A percentile compares a stretch with the other conserved stretches of the same genome.
These are phyloP conservation scores for Thereuonema tuberculata DNA, from an alignment of 1,140 invertebrate genomes.

Conservation along the genomic window DNA sequence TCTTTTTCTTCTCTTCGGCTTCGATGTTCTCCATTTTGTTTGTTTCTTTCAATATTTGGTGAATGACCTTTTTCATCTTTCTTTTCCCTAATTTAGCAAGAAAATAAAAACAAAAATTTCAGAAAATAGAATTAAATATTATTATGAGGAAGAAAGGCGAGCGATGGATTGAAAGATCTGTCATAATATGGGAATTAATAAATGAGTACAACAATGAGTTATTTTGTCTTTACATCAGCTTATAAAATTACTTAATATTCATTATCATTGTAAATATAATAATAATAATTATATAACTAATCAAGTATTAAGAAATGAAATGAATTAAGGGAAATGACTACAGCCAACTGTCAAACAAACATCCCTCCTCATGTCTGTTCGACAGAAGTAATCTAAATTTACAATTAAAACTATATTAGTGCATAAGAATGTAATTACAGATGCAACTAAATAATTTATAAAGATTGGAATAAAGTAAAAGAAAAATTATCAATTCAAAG, in stretches of 20 bases:
- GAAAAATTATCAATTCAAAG: too few relatives aligned
- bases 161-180: background rate
- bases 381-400: too few relatives aligned
- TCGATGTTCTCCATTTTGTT: background rate
- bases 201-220: background rate
- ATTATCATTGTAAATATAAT: too few relatives aligned
- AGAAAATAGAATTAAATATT: background rate
- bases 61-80: background rate
- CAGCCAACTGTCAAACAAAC: too few relatives aligned
- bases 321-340: too few relatives aligned
- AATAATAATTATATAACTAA: too few relatives aligned
- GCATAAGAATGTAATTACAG: too few relatives aligned
- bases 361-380: too few relatives aligned
- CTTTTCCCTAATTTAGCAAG: background rate
- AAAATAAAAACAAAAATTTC: background rate
- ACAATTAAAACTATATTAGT: too few relatives aligned
- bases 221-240: background rate
- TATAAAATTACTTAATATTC: background rate
- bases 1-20: background rate
- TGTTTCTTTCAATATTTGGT: background rate
- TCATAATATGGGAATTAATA: background rate
- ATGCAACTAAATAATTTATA: too few relatives aligned
- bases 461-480: too few relatives aligned
- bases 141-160: background rate
- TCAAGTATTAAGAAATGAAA: too few relatives aligned